Base-by-base conservation (phyloP, 2,888 invertebrate species). In the Zygothrica quintamaculata region DNA sequence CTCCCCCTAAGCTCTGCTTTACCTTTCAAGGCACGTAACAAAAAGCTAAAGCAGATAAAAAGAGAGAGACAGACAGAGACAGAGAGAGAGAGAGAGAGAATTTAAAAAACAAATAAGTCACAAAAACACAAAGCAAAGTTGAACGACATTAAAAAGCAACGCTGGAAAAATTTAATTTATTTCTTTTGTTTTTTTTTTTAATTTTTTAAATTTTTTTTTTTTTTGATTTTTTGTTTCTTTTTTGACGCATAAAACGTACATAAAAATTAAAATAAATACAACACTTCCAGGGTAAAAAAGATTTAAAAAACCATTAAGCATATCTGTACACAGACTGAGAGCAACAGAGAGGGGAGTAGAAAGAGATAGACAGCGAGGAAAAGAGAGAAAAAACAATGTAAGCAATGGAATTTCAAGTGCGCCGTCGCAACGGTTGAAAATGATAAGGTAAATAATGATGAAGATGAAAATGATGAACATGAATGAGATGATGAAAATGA, bases 181-280 rank as follows among this genome's bases (percentile, higher is more conserved):
- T 47, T 22, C 11, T 39, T 18, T 22, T 36, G 34, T 40, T 52
- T 65, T 51, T 25, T 44, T 48, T 13, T 60, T 43, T 53, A 56
- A 46, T 59, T 57, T 55, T 50, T 39, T 46, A 33, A 12, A 29
- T 18, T 22, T 36, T 40, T 40, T 53, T 57, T 52, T 16, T 46
- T 48, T 15, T 33, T 34, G 12, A 47, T 53, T 34, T 40, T 12
- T 1, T 22, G 1, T 25, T 22, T 1, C 2, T 25, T 33, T 25
- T 33, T 57, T 34, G 43, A 5, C 40, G 61, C 68, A 43, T 29
- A 42, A 16, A 58, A 40, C 48, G 50, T 55, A 77, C 66, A 70
- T 76, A 66, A 64, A 77, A 84, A 73, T 78, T 68, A 78, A 79
- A 76, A 76, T 74, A 82, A 85, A 82, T 70, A 67, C 64, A 62